Evolutionary conservation across 2,888 invertebrate species (phyloP), one percentile per base, ranked within the genome.

Genomic region (Cheilosia grossa): DNA sequence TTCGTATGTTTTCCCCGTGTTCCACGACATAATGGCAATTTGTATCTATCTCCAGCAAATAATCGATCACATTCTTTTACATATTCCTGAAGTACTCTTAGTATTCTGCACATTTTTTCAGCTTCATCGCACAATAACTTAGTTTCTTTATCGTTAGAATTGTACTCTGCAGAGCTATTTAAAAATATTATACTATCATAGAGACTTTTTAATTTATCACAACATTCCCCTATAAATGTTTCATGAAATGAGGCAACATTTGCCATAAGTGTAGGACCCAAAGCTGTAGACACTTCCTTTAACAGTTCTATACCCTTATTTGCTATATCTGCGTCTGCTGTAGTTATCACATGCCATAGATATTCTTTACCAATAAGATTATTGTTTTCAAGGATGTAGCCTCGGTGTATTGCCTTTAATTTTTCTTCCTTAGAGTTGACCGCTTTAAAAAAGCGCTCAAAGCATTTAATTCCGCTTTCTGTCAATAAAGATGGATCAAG

Each of bases 301-400:
- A 99, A 93, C 87, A 99, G 93, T 92, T 97, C 96, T 87, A 98
- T 98, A 21, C 97, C 99, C 88, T 98, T 96, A 89, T 95, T 95
- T 13, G 98, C 98, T 88, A 99, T 98, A 89, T 98, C 98, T 91
- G 98, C 98, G 1, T 96, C 95, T 88, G 98, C 97, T 87, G 96
- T 95, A 24, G 98, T 96, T 88, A 98, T 97, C 40, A 97, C 97
- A 92, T 96, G 94, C 99, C 99, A 99, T 89, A 99, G 93, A 93
- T 99, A 99, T 92, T 99, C 98, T 90, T 97, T 95, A 87, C 99
- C 99, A 91, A 98, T 97, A 89, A 99, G 94, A 93, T 98, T 98
- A 88, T 97, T 95, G 92, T 98, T 98, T 91, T 98, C 98, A 93
- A 98, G 96, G 89, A 97, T 93, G 92, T 96, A 95, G 86, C 96